Conservation (phyloP, 2,888 invertebrate species). For the Drosophila mercatorum region DNA sequence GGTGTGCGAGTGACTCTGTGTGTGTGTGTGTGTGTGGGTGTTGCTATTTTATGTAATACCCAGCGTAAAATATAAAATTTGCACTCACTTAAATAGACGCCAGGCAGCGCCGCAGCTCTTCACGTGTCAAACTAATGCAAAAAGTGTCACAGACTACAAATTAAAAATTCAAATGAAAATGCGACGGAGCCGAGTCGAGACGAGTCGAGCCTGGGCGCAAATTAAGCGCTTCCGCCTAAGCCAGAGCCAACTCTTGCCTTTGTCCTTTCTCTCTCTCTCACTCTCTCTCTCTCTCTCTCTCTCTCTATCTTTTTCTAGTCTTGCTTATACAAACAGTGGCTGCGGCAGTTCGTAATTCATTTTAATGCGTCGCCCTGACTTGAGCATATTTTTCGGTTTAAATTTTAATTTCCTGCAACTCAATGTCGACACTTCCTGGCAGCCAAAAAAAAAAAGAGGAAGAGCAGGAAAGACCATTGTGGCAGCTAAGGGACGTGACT, state of each 20-base stretch:
- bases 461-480: slow-evolving; percentile 14
- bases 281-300: slow-evolving; percentile 6
- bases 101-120: slow-evolving; percentile 19
- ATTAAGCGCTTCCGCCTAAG: slow-evolving; percentile 69
- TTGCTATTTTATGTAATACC: slow-evolving; percentile 54
- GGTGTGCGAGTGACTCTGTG: background rate
- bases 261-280: background rate
- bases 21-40: slow-evolving; percentile 20
- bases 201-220: slow-evolving; percentile 41
- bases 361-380: slow-evolving; percentile 43
- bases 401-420: slow-evolving; percentile 78
- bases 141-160: slow-evolving; percentile 67
- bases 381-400: slow-evolving; percentile 56
- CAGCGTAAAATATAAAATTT: slow-evolving; percentile 43
- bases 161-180: slow-evolving; percentile 76
- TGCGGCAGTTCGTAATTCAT: slow-evolving; percentile 52
- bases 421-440: slow-evolving; percentile 63
- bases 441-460: background rate
- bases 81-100: slow-evolving; percentile 75
- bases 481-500: slow-evolving; percentile 18
- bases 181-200: slow-evolving; percentile 9
- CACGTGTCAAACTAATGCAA: slow-evolving; percentile 70
- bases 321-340: background rate
- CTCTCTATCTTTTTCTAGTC: too few species aligned
- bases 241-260: slow-evolving; percentile 9